Conservation (phyloP, 2,113 vertebrate species). For the Fulmarus glacialis region DNA sequence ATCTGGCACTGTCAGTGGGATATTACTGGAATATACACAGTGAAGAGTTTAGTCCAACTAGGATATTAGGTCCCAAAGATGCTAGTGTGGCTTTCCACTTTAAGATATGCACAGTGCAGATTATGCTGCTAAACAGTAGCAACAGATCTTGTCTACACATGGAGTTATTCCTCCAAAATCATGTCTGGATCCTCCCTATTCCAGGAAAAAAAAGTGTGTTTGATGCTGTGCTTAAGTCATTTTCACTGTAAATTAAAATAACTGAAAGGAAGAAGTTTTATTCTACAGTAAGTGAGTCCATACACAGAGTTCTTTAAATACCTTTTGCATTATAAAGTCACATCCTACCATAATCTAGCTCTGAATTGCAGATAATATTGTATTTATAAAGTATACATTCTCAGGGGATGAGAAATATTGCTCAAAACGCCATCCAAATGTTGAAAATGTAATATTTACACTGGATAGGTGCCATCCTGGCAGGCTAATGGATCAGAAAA, state of each 20-base stretch:
- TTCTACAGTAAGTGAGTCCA: neutral
- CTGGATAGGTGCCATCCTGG: conserved; percentile 35
- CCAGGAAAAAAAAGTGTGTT: neutral
- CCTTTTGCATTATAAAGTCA: neutral
- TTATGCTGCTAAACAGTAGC: conserved; percentile 11
- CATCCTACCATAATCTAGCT: neutral
- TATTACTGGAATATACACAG: neutral
- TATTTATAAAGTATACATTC: conserved; percentile 13
- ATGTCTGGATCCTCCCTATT: neutral
- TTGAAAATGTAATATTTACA: conserved; percentile 41
- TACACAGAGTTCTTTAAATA: neutral
- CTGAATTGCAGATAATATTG: neutral
- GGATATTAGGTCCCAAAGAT: neutral
- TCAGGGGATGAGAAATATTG: neutral
- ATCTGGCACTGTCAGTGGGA: neutral
- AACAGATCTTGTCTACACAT: conserved; percentile 24
- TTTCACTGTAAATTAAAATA: conserved; percentile 17
- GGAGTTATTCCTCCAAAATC: neutral
- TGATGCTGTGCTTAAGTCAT: neutral
- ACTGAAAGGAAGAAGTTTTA: conserved; percentile 4
- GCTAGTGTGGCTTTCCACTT: neutral
- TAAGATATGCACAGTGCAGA: neutral
- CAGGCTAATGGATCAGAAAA: conserved; percentile 48
- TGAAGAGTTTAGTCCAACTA: neutral
- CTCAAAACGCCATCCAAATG: conserved; percentile 19